A percentile compares a stretch with the other conserved stretches of the same genome.
phyloP scores from a whole-genome alignment of 2,797 vertebrate genomes.

The Capromys pilorides region DNA sequence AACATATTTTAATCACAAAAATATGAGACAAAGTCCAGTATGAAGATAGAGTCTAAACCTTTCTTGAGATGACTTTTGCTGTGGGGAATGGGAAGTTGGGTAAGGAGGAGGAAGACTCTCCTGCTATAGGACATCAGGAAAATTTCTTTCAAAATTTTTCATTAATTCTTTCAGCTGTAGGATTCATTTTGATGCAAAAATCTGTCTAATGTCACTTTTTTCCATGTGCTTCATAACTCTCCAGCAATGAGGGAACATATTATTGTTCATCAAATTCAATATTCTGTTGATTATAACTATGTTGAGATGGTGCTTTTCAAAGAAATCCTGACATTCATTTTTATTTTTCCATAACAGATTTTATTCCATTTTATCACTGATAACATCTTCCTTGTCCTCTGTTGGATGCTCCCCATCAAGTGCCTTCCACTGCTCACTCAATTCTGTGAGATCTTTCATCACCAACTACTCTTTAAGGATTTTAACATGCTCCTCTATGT shows the following conservation, averaged over 20 bases:
- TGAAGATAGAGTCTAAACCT: background rate
- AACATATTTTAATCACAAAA: background rate
- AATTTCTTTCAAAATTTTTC: background rate
- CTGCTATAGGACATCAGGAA: background rate
- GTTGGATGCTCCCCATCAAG: background rate
- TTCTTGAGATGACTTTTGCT: background rate
- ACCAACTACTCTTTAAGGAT: background rate
- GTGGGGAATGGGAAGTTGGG: background rate
- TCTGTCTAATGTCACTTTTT: background rate
- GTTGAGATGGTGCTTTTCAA: background rate
- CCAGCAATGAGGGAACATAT: background rate
- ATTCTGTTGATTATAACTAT: background rate
- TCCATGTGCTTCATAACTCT: background rate
- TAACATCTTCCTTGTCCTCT: background rate
- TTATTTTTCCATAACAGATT: background rate
- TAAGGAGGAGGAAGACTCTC: background rate
- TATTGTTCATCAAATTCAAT: background rate
- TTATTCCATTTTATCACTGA: background rate
- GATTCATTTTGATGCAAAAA: background rate
- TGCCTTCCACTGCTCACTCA: background rate
- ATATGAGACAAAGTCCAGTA: background rate
- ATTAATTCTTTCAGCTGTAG: background rate
- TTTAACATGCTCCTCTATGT: background rate
- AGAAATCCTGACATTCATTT: background rate
- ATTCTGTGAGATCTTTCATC: background rate